A percentile compares a stretch with the other conserved stretches of the same genome.
Evolutionary conservation across 2,888 invertebrate genomes (phyloP).

Genomic region (Tetragonisca angustula): DNA sequence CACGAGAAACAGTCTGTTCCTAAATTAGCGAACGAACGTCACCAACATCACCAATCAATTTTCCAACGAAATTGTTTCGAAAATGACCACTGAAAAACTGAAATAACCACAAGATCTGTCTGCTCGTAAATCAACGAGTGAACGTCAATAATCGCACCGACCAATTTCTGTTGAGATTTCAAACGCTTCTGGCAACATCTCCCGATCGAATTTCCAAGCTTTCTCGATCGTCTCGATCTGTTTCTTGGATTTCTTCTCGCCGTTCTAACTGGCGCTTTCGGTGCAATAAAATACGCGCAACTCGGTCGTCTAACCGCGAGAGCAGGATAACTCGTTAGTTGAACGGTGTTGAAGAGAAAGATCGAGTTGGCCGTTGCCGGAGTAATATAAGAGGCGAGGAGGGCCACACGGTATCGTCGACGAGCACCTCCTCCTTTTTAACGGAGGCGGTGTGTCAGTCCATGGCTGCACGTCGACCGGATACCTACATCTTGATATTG

Average conservation of each 20-base stretch:
- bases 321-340: constrained; percentile 34
- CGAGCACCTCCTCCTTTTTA: constrained; percentile 64
- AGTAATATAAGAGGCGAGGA: constrained; percentile 50
- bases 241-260: constrained; percentile 5
- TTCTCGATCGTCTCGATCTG: background rate
- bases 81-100: background rate
- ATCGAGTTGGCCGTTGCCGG: constrained; percentile 32
- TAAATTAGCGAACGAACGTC: too few relatives aligned
- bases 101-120: background rate
- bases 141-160: background rate
- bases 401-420: constrained; percentile 44
- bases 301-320: constrained; percentile 34
- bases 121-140: background rate
- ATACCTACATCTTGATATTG: constrained; percentile 65
- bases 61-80: background rate
- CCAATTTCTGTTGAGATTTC: background rate
- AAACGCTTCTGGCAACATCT: constrained; percentile 27
- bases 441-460: constrained; percentile 70
- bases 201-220: background rate
- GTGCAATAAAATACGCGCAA: constrained; percentile 36
- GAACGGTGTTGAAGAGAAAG: constrained; percentile 35
- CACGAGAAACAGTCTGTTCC: too few relatives aligned
- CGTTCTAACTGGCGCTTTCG: constrained; percentile 23
- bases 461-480: constrained; percentile 73
- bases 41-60: too few relatives aligned